Conservation (phyloP, 2,888 invertebrate genomes). For the Zygogramma bicolorata region DNA sequence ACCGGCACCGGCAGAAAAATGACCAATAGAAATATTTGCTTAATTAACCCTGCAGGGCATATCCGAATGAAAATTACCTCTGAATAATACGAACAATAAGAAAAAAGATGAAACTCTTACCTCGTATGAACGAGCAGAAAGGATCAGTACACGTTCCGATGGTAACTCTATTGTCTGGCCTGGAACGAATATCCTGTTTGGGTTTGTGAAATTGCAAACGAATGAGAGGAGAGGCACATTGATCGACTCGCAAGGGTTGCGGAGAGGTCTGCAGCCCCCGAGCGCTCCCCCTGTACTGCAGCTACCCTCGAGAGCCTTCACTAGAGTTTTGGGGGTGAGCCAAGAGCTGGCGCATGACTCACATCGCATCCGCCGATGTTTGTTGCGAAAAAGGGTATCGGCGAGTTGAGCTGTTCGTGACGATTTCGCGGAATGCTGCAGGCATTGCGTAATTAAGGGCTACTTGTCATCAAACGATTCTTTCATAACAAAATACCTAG, state of each 20-base stretch:
- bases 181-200: constrained; percentile 33
- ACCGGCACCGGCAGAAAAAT: neutral
- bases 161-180: constrained; percentile 1
- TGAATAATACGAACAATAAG: no score
- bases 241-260: constrained; percentile 63
- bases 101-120: constrained; percentile 24
- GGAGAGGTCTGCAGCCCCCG: constrained; percentile 66
- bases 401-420: neutral
- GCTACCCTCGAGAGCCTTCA: constrained; percentile 51
- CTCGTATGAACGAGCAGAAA: constrained; percentile 36
- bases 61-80: neutral
- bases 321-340: constrained; percentile 45
- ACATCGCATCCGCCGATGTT: constrained; percentile 10
- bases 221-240: constrained; percentile 56
- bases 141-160: constrained; percentile 5
- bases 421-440: neutral
- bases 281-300: constrained; percentile 67
- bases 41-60: neutral
- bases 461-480: neutral
- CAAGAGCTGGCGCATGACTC: constrained; percentile 47
- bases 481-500: no score
- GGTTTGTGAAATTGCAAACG: constrained; percentile 41
- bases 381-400: constrained; percentile 8
- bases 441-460: neutral
- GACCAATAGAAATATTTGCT: neutral